Percentiles rank a stretch among this genome's conserved stretches.
phyloP scores from a whole-genome alignment of 2,797 vertebrate species.

The Enoplosus armatus region DNA sequence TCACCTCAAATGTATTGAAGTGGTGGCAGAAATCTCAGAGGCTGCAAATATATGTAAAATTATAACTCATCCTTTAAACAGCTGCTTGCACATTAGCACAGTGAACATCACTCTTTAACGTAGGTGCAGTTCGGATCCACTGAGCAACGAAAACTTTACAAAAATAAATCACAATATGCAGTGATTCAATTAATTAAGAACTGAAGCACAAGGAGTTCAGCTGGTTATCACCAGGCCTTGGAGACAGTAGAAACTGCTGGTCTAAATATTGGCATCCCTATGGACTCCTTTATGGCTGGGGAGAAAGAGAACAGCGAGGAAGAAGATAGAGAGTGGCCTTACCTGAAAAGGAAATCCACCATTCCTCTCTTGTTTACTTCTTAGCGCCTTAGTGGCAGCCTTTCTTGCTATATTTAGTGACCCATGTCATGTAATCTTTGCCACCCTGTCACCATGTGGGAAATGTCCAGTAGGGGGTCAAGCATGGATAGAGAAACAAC shows the following conservation, averaged over 20 bases:
- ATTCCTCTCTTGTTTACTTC: conserved; percentile 54
- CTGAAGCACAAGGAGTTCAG: conserved; percentile 11
- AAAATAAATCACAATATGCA: conserved; percentile 53
- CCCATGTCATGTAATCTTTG: conserved; percentile 67
- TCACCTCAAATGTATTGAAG: background rate
- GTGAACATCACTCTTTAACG: conserved; percentile 28
- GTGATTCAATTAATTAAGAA: conserved; percentile 42
- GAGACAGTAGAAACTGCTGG: conserved; percentile 26
- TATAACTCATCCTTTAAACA: conserved; percentile 14
- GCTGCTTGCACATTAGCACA: background rate
- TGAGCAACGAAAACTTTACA: conserved; percentile 32
- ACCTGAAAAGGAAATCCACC: conserved; percentile 46
- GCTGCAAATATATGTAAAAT: background rate
- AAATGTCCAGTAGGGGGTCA: conserved; percentile 70
- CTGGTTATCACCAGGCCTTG: background rate
- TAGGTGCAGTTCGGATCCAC: conserved; percentile 9
- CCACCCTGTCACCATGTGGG: conserved; percentile 64
- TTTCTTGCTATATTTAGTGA: conserved; percentile 58
- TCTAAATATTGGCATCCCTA: conserved; percentile 12
- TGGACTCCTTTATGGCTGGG: background rate
- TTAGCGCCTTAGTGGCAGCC: conserved; percentile 21
- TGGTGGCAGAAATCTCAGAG: background rate
- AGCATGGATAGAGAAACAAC: conserved; percentile 52
- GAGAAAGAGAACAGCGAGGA: conserved; percentile 1
- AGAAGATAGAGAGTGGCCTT: conserved; percentile 16